phyloP scores from a whole-genome alignment of 2,888 invertebrate species.

The Troides oblongomaculatus region DNA sequence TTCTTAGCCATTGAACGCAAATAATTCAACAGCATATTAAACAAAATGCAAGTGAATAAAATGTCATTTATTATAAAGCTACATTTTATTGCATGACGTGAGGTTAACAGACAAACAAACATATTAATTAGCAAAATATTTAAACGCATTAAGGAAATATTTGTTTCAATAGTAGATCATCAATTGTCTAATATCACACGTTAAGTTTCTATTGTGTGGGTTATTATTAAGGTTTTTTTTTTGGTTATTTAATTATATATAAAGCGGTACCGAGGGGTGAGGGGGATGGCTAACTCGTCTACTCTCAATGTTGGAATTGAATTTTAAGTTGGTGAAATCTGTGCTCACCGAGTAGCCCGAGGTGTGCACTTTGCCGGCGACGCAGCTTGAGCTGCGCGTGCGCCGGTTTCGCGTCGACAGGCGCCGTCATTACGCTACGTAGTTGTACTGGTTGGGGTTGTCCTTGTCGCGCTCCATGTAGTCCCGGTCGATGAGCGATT shows the following conservation, averaged over 20 bases:
- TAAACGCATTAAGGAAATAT: neutral
- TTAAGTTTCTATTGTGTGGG: slow-evolving; percentile 48
- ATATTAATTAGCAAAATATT: neutral
- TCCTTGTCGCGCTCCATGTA: slow-evolving; percentile 99
- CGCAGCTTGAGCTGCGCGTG: neutral
- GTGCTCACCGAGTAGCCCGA: neutral
- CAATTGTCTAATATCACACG: slow-evolving; percentile 63
- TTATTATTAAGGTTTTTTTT: slow-evolving; percentile 34
- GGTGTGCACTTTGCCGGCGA: neutral
- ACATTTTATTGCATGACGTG: neutral
- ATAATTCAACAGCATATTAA: too few species aligned
- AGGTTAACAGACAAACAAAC: too few species aligned
- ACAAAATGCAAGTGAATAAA: too few species aligned
- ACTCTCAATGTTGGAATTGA: slow-evolving; percentile 29
- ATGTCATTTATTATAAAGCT: too few species aligned
- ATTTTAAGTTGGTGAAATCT: neutral
- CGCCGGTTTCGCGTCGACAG: neutral
- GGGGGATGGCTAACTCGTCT: slow-evolving; percentile 25
- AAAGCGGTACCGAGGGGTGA: slow-evolving; percentile 21
- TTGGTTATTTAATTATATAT: slow-evolving; percentile 17
- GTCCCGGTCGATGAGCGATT: slow-evolving; percentile 98
- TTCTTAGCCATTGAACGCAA: too few species aligned
- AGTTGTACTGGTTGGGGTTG: slow-evolving; percentile 98
- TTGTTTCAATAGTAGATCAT: slow-evolving; percentile 42
- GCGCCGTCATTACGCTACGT: slow-evolving; percentile 90